phyloP scores from a whole-genome alignment of 2,113 vertebrate genomes.

The Xiphophorus maculatus region DNA sequence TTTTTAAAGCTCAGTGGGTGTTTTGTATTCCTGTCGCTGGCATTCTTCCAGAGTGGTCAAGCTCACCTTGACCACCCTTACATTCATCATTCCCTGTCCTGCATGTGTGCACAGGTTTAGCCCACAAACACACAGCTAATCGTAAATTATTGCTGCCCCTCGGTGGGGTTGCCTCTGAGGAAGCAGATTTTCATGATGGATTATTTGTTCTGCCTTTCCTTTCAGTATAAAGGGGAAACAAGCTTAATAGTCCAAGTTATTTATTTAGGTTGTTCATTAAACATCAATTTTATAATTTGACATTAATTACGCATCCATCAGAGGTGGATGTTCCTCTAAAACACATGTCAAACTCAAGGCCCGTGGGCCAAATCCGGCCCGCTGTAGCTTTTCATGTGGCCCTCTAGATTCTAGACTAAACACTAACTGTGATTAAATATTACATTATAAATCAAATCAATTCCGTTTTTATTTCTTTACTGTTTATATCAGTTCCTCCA shows the following conservation, averaged over 20 bases:
- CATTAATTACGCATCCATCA: not conserved
- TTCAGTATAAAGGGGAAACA: too few species aligned
- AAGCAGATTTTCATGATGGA: slow-evolving; percentile 43
- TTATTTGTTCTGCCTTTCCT: not conserved
- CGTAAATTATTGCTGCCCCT: slow-evolving; percentile 8
- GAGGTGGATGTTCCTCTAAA: not conserved
- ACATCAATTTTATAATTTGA: not conserved
- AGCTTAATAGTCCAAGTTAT: not conserved
- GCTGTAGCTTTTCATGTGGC: too few species aligned
- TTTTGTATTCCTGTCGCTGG: slow-evolving; percentile 49
- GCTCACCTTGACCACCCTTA: slow-evolving; percentile 66
- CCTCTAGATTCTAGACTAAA: too few species aligned
- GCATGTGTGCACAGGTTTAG: slow-evolving; percentile 24
- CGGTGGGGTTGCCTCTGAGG: slow-evolving; percentile 49
- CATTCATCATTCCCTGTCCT: slow-evolving; percentile 59
- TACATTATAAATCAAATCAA: too few species aligned
- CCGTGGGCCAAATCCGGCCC: too few species aligned
- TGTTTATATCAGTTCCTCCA: too few species aligned
- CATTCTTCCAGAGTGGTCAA: slow-evolving; percentile 23
- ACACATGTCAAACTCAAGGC: too few species aligned
- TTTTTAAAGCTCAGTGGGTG: slow-evolving; percentile 33
- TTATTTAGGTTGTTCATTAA: not conserved
- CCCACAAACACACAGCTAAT: slow-evolving; percentile 3
- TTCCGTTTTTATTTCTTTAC: too few species aligned
- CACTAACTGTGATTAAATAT: too few species aligned